Percentiles rank a stretch among this genome's conserved stretches.
phyloP scores from a whole-genome alignment of 2,888 invertebrate species.

The Maniola hyperantus region DNA sequence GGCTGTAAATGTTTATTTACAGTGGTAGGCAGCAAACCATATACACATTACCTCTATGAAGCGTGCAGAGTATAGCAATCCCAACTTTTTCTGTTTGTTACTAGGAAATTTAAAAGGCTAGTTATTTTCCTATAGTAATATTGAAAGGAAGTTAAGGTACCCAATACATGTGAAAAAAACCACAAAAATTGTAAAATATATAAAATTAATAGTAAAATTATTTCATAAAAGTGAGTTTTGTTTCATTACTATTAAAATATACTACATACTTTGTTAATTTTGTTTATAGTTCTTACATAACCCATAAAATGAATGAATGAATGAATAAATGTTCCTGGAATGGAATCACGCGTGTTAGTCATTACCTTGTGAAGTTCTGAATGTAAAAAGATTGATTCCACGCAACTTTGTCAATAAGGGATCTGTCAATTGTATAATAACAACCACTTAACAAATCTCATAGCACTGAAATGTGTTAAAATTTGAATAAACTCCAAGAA shows the following conservation, averaged over 20 bases:
- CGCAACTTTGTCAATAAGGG: too few relatives aligned
- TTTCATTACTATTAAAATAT: background rate
- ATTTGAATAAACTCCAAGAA: too few relatives aligned
- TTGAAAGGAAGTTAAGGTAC: slow-evolving; percentile 4
- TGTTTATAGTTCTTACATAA: too few relatives aligned
- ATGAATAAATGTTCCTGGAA: too few relatives aligned
- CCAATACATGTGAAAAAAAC: slow-evolving; percentile 6
- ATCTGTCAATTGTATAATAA: too few relatives aligned
- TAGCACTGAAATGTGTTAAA: too few relatives aligned
- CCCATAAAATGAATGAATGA: too few relatives aligned
- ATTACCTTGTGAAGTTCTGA: too few relatives aligned
- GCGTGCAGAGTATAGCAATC: background rate
- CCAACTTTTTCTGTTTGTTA: background rate
- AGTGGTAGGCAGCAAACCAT: background rate
- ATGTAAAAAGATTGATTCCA: too few relatives aligned
- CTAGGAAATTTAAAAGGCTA: slow-evolving; percentile 3
- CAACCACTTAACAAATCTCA: too few relatives aligned
- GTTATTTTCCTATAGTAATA: slow-evolving; percentile 9
- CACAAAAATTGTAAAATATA: slow-evolving; percentile 8
- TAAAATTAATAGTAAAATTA: slow-evolving; percentile 17
- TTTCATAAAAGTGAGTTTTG: slow-evolving; percentile 6
- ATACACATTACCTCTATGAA: background rate
- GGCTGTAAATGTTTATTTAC: background rate
- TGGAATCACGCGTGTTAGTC: too few relatives aligned
- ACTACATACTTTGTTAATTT: background rate